Base-by-base conservation (phyloP, 2,797 vertebrate genomes). In the Danionella dracula region DNA sequence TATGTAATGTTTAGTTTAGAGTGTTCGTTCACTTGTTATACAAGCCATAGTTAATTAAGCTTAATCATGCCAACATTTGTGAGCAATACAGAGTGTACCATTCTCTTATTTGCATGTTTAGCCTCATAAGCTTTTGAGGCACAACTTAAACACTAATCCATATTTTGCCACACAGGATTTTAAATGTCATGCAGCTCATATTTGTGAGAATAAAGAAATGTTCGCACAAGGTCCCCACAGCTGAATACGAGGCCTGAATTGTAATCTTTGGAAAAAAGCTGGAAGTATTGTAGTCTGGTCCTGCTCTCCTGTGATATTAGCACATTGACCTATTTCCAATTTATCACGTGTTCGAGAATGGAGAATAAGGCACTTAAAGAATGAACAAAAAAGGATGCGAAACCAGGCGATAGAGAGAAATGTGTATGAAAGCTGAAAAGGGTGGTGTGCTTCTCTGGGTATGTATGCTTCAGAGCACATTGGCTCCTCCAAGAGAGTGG, bases 381-480 rank as follows among this genome's bases (percentile, higher is more conserved):
- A 61, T 42, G 7, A 17, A 45, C 2, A 10, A 64, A 49, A 27
- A 42, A 53, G 53, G 27, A 51, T 9, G 17, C 45, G 7, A 5
- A 41, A 51, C 5, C 11, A 35, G 57, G 13, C 34, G 5, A 23
- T 13, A 13, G 10, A 31, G 10, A 54, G 21, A 11, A 46, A 31
- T 16, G 37, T 16, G 17, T 42, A 48, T 69, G 35, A 50, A 66
- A 56, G 59, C 46, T 61, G 37, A 71, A 71, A 66, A 51, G 31
- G 27, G 19, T 50, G 32, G 35, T 67, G 50, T 8, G 16, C 34
- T 48, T 48, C n/a, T 64, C 27, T n/a, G 31, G 20, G 42, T 44
- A 10, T 42, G 55, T 45, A 62, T 31, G 69, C 65, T 66, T 72
- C 56, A 58, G 45, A 70, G 66, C 32, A 72, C 66, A 72, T 50